A percentile compares a stretch with the other conserved stretches of the same genome.
phyloP scores from a whole-genome alignment of 2,888 invertebrate genomes.

The Portevinia maculata region DNA sequence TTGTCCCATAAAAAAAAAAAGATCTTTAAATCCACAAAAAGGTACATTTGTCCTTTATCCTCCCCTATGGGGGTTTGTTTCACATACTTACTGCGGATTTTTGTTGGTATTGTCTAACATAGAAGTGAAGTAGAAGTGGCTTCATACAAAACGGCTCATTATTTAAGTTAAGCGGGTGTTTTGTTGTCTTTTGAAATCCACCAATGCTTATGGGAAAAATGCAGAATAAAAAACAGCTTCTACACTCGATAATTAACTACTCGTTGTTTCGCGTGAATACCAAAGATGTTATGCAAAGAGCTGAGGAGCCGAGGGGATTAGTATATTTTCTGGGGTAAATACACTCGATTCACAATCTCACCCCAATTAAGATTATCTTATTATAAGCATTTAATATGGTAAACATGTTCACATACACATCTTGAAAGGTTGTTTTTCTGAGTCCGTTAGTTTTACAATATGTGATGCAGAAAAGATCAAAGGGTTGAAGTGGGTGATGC shows the following conservation, averaged over 20 bases:
- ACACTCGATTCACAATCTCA: conserved; percentile 30
- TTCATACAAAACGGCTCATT: conserved; percentile 12
- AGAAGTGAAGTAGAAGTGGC: neutral
- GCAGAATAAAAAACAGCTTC: neutral
- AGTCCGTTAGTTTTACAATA: neutral
- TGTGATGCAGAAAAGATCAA: neutral
- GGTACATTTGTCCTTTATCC: conserved; percentile 3
- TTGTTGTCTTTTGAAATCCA: neutral
- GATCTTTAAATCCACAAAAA: conserved; percentile 14
- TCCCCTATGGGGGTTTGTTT: conserved; percentile 15
- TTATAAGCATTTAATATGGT: conserved; percentile 48
- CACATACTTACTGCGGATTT: neutral
- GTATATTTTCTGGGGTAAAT: neutral
- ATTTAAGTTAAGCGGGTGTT: conserved; percentile 25
- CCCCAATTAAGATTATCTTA: conserved; percentile 45
- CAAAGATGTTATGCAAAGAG: conserved; percentile 1
- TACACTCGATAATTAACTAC: neutral
- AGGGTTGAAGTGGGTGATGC: too few species aligned
- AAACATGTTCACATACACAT: conserved; percentile 30
- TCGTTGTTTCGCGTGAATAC: conserved; percentile 23
- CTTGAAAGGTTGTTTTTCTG: neutral
- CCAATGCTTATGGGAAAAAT: neutral
- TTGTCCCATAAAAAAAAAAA: conserved; percentile 16
- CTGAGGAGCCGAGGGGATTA: neutral
- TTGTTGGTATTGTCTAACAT: neutral